These are phyloP conservation scores for Bathynomus jamesi DNA, from an alignment of 1,140 invertebrate species.

Conservation along the genomic window DNA sequence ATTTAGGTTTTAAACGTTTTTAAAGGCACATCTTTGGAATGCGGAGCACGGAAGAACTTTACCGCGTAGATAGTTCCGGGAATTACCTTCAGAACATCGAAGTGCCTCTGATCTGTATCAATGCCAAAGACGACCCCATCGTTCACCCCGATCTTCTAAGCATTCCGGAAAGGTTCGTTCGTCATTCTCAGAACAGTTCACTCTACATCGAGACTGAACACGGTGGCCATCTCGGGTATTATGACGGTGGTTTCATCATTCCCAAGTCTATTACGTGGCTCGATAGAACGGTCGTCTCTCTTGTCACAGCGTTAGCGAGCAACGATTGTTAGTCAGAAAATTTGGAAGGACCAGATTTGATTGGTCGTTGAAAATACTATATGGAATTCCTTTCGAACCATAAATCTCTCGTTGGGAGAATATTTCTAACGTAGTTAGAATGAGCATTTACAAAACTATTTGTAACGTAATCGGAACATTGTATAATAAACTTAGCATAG, in stretches of 20 bases:
- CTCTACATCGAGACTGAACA: constrained; percentile 74
- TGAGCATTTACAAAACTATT: too few relatives aligned
- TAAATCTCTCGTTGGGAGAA: too few relatives aligned
- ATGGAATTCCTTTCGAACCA: too few relatives aligned
- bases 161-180: constrained; percentile 8
- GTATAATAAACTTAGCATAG: too few relatives aligned
- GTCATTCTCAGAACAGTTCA: constrained; percentile 52
- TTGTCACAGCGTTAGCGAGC: constrained; percentile 32
- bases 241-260: constrained; percentile 73
- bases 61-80: constrained; percentile 7
- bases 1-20: too few relatives aligned
- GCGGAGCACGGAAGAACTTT: constrained; percentile 9
- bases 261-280: constrained; percentile 85
- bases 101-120: constrained; percentile 14
- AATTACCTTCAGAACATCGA: constrained; percentile 17
- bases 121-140: constrained; percentile 10
- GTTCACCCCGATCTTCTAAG: constrained; percentile 3
- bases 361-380: too few relatives aligned
- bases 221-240: constrained; percentile 86
- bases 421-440: too few relatives aligned
- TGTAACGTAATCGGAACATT: too few relatives aligned
- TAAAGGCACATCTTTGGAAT: constrained; percentile 14
- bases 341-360: too few relatives aligned
- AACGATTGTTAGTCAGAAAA: too few relatives aligned
- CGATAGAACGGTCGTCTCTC: constrained; percentile 63